Conservation (phyloP, 2,888 invertebrate species). For the Flabesymbios commensalis region DNA sequence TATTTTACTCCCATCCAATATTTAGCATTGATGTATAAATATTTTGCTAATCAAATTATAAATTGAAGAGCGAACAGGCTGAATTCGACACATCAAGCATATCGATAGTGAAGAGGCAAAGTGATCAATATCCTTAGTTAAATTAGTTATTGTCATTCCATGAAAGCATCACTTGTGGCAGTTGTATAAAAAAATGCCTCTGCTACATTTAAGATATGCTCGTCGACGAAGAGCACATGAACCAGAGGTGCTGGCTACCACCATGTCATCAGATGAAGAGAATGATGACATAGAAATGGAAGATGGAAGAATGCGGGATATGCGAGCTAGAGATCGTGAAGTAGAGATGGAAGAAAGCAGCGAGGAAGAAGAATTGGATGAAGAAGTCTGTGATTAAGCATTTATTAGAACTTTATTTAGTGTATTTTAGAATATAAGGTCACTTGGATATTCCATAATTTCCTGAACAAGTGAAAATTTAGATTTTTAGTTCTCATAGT, state of each 20-base stretch:
- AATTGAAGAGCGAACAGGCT: too few species aligned
- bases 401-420: not conserved
- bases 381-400: conserved; percentile 43
- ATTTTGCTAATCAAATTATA: too few species aligned
- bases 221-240: conserved; percentile 54
- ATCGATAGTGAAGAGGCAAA: too few species aligned
- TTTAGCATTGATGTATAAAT: too few species aligned
- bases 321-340: conserved; percentile 25
- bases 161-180: not conserved
- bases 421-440: not conserved
- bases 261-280: conserved; percentile 31
- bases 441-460: not conserved
- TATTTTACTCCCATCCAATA: too few species aligned
- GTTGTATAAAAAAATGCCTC: not conserved
- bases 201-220: conserved; percentile 40
- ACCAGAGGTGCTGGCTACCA: conserved; percentile 62
- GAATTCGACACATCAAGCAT: too few species aligned
- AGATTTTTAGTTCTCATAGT: too few species aligned
- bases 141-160: too few species aligned
- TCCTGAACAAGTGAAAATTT: not conserved
- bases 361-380: conserved; percentile 57
- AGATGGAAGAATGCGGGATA: conserved; percentile 12
- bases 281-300: conserved; percentile 63
- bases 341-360: conserved; percentile 45
- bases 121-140: too few species aligned